These are phyloP conservation scores for Caenorhabditis sulstoni DNA, from an alignment of 2,888 invertebrate species.

Conservation along the genomic window DNA sequence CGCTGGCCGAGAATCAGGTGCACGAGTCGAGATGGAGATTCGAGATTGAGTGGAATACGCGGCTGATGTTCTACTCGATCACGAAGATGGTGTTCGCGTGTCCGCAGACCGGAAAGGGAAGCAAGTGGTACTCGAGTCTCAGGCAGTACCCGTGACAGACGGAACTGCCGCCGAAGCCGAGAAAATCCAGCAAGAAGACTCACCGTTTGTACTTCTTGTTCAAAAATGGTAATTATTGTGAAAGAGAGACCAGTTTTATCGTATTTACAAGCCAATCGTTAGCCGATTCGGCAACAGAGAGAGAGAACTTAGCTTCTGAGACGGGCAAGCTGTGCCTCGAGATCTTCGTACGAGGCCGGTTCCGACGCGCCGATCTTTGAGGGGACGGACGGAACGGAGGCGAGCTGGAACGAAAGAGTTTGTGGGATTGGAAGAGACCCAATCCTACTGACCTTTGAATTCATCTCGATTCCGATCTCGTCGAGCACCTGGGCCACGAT, in stretches of 20 bases:
- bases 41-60: background rate
- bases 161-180: too few relatives aligned
- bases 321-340: constrained; percentile 63
- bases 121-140: constrained; percentile 4
- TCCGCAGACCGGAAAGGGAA: constrained; percentile 8
- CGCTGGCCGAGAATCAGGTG: background rate
- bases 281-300: too few relatives aligned
- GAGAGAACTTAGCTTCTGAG: constrained; percentile 44
- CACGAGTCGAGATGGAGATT: constrained; percentile 26
- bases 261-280: too few relatives aligned
- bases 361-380: constrained; percentile 3
- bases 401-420: constrained; percentile 26
- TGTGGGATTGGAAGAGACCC: background rate
- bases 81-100: background rate
- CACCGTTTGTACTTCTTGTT: too few relatives aligned
- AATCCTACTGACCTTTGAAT: constrained; percentile 78
- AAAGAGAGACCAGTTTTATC: too few relatives aligned
- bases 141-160: background rate
- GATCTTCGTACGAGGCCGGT: constrained; percentile 41
- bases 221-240: too few relatives aligned
- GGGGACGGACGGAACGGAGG: constrained; percentile 45
- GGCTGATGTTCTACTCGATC: constrained; percentile 2
- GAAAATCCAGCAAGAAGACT: too few relatives aligned
- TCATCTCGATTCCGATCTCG: constrained; percentile 95
- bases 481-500: constrained; percentile 93